A percentile compares a stretch with the other conserved stretches of the same genome.
Conservation (phyloP, 2,113 vertebrate species). For the Scortum barcoo region DNA sequence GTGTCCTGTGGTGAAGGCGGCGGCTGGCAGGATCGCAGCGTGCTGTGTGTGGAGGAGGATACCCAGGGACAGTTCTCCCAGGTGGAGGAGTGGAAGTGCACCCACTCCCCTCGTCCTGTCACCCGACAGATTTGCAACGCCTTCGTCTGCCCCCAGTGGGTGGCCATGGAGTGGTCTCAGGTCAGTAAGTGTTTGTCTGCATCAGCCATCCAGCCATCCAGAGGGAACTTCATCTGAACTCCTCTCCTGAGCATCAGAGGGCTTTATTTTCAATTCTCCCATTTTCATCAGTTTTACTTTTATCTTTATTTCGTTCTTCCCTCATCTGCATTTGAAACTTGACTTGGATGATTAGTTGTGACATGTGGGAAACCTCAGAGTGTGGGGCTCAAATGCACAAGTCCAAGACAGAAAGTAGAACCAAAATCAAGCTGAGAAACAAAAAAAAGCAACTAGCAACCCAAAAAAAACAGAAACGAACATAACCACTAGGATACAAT, state of each 20-base stretch:
- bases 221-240: not conserved
- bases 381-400: too few relatives aligned
- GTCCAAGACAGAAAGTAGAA: too few relatives aligned
- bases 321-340: too few relatives aligned
- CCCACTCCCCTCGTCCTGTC: conserved; percentile 89
- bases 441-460: too few relatives aligned
- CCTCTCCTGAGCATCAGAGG: not conserved
- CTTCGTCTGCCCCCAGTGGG: conserved; percentile 93
- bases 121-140: conserved; percentile 90
- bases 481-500: too few relatives aligned
- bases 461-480: too few relatives aligned
- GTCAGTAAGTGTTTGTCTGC: conserved; percentile 75
- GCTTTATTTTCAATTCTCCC: not conserved
- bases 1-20: conserved; percentile 89
- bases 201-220: not conserved
- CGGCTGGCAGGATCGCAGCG: conserved; percentile 91
- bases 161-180: conserved; percentile 97
- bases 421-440: too few relatives aligned
- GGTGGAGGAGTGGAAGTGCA: conserved; percentile 96
- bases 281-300: too few relatives aligned
- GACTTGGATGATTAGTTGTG: too few relatives aligned
- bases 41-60: conserved; percentile 93
- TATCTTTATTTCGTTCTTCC: too few relatives aligned
- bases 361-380: too few relatives aligned
- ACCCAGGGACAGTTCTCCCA: conserved; percentile 88